Conservation (phyloP, 2,888 invertebrate genomes). For the Lypha dubia region DNA sequence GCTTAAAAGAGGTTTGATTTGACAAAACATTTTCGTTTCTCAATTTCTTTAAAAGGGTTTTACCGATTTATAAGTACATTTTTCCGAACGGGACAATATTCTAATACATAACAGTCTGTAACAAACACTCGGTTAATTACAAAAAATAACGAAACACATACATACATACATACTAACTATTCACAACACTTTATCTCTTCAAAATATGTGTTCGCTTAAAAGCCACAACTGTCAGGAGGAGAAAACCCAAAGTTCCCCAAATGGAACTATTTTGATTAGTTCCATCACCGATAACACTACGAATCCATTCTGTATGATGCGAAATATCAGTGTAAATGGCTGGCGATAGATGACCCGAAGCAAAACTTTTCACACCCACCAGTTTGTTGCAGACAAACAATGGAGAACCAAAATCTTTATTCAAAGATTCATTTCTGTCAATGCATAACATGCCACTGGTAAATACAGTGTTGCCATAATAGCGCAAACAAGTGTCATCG, state of each 20-base stretch:
- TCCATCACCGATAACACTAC: constrained; percentile 75
- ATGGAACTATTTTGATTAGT: constrained; percentile 78
- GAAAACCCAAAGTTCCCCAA: constrained; percentile 79
- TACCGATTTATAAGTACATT: too few relatives aligned
- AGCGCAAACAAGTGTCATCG: constrained; percentile 54
- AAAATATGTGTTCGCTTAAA: constrained; percentile 68
- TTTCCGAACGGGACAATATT: too few relatives aligned
- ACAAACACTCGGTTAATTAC: too few relatives aligned
- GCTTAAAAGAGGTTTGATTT: too few relatives aligned
- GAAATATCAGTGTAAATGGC: constrained; percentile 68
- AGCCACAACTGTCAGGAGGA: constrained; percentile 77
- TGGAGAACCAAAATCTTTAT: constrained; percentile 70
- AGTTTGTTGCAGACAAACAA: constrained; percentile 66
- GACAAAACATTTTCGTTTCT: too few relatives aligned
- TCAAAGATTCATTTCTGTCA: constrained; percentile 20
- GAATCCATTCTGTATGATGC: constrained; percentile 76
- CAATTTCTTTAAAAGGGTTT: too few relatives aligned
- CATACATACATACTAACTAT: too few relatives aligned
- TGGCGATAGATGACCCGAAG: constrained; percentile 7
- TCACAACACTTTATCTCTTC: constrained; percentile 21
- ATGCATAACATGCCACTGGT: constrained; percentile 69
- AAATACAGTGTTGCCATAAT: constrained; percentile 49
- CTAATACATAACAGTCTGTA: too few relatives aligned
- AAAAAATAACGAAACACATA: neutral
- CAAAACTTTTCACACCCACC: constrained; percentile 61